phyloP scores from a whole-genome alignment of 2,888 invertebrate genomes.

The Andrena minutula region DNA sequence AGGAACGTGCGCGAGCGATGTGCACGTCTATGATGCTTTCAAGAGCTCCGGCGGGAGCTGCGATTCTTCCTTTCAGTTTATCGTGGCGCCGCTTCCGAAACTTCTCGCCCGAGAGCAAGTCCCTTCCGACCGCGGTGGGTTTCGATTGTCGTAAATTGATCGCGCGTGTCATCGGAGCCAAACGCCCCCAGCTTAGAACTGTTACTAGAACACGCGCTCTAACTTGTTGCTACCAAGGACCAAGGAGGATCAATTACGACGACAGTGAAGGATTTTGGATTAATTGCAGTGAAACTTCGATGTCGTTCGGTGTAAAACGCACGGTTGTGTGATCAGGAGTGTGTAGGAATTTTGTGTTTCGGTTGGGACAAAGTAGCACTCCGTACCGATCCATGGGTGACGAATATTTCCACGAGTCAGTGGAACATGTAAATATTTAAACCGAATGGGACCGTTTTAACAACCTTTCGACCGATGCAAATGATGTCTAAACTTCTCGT shows the following conservation, averaged over 20 bases:
- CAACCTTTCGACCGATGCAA: background rate
- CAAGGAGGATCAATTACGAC: background rate
- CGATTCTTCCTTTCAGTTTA: conserved; percentile 69
- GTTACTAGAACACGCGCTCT: background rate
- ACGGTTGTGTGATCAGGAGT: background rate
- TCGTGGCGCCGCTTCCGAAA: conserved; percentile 61
- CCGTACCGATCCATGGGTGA: background rate
- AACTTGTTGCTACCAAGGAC: background rate
- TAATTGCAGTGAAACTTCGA: background rate
- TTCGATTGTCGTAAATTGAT: background rate
- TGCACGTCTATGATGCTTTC: conserved; percentile 33
- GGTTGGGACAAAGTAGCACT: background rate
- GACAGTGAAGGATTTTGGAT: background rate
- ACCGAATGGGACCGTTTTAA: background rate
- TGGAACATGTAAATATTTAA: background rate
- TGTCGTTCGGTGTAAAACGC: background rate
- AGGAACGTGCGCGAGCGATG: conserved; percentile 46
- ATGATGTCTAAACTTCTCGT: background rate
- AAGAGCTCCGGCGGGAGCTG: conserved; percentile 64
- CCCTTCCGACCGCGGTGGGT: background rate
- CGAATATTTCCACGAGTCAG: background rate
- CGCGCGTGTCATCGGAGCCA: background rate
- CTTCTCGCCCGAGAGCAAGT: conserved; percentile 47
- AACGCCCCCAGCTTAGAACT: background rate
- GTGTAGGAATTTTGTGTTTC: background rate